Conservation (phyloP, 2,797 vertebrate species). For the Microtus obscurus region DNA sequence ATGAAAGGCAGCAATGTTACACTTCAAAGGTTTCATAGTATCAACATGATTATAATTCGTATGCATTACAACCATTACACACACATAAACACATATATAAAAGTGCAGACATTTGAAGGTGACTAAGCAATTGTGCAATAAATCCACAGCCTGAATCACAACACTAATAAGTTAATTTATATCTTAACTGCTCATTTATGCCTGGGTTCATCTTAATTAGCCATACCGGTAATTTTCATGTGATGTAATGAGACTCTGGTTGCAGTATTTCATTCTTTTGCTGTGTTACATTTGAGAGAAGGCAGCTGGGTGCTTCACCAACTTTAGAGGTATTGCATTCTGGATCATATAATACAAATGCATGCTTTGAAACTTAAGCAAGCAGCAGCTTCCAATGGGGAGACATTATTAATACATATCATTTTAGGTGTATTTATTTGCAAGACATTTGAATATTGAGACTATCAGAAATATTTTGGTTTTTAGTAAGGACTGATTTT, state of each 20-base stretch:
- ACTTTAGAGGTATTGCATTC: constrained; percentile 62
- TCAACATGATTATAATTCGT: constrained; percentile 71
- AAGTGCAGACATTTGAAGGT: constrained; percentile 69
- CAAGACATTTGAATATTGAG: constrained; percentile 86
- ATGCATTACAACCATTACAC: constrained; percentile 50
- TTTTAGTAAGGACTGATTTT: neutral
- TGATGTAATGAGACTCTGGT: constrained; percentile 72
- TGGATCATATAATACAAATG: constrained; percentile 60
- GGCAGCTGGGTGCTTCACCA: constrained; percentile 70
- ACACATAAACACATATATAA: constrained; percentile 62
- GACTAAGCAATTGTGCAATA: constrained; percentile 65
- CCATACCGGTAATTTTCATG: constrained; percentile 78
- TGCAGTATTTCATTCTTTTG: constrained; percentile 65
- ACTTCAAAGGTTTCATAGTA: constrained; percentile 72
- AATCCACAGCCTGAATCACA: constrained; percentile 59
- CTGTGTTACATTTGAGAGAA: constrained; percentile 72
- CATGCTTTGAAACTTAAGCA: constrained; percentile 77
- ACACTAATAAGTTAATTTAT: constrained; percentile 65
- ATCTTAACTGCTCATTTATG: constrained; percentile 64
- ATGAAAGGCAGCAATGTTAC: constrained; percentile 7
- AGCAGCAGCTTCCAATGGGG: constrained; percentile 57
- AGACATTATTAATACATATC: constrained; percentile 76
- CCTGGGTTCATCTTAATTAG: constrained; percentile 73
- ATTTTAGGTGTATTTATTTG: constrained; percentile 83
- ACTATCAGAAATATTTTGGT: neutral